Conservation (phyloP, 2,797 vertebrate genomes). For the Cygnus olor region DNA sequence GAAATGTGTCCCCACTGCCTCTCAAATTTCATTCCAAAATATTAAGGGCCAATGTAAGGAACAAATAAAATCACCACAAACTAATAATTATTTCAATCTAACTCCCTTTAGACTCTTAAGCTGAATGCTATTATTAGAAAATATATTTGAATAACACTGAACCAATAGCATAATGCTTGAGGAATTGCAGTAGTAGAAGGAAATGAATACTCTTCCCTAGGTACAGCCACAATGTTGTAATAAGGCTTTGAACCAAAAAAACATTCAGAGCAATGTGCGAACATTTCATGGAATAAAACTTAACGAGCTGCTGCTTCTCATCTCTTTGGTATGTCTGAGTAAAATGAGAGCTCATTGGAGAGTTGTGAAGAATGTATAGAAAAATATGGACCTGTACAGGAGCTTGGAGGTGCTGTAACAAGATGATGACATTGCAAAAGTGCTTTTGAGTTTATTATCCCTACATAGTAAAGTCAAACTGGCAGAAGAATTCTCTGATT, state of each 20-base stretch:
- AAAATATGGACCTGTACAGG: constrained; percentile 62
- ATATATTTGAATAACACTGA: not conserved
- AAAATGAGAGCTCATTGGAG: constrained; percentile 74
- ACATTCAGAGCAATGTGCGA: not conserved
- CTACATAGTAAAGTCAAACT: not conserved
- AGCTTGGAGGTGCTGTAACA: constrained; percentile 39
- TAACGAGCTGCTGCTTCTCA: not conserved
- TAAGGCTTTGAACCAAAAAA: not conserved
- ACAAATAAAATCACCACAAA: not conserved
- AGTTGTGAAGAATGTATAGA: constrained; percentile 68
- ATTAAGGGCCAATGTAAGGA: not conserved
- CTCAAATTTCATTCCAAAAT: not conserved
- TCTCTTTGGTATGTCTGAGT: constrained; percentile 67
- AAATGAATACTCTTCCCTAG: not conserved
- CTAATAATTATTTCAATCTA: not conserved
- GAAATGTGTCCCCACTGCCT: not conserved
- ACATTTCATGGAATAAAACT: not conserved
- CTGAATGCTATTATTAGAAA: not conserved
- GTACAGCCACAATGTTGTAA: not conserved
- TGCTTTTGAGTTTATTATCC: not conserved
- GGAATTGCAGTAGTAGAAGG: not conserved
- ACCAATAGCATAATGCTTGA: not conserved
- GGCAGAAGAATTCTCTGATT: not conserved
- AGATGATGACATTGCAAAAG: not conserved
- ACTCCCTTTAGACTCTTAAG: not conserved